These are phyloP conservation scores for Rhyzopertha dominica DNA, from an alignment of 1,140 invertebrate species.

Conservation along the genomic window DNA sequence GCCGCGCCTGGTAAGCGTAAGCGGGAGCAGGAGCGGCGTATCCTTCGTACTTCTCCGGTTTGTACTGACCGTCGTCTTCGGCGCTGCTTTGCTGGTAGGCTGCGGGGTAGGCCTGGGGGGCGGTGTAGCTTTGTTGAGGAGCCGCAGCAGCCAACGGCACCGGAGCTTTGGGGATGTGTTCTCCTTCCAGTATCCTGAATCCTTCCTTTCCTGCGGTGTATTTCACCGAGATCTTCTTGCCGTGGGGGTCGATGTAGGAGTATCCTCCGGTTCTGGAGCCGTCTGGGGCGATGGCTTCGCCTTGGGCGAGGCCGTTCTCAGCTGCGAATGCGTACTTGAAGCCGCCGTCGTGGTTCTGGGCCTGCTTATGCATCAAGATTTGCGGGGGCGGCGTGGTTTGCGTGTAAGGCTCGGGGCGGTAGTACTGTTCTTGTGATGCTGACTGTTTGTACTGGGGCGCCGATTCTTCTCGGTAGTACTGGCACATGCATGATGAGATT, in stretches of 20 bases:
- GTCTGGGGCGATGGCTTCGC: constrained; percentile 58
- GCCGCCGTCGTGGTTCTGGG: constrained; percentile 50
- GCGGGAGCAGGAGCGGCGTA: constrained; percentile 16
- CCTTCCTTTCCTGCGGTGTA: constrained; percentile 63
- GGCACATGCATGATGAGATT: too few relatives aligned
- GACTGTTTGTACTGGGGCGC: too few relatives aligned
- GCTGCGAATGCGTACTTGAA: constrained; percentile 61
- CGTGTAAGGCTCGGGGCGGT: too few relatives aligned
- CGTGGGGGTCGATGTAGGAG: constrained; percentile 49
- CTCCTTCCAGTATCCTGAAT: constrained; percentile 52
- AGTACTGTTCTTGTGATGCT: too few relatives aligned
- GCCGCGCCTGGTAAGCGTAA: constrained; percentile 21
- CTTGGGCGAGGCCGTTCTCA: constrained; percentile 61
- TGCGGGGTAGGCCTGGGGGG: not conserved
- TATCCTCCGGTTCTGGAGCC: constrained; percentile 57
- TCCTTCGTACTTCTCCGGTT: constrained; percentile 26
- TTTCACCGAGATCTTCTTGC: constrained; percentile 54
- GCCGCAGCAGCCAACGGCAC: constrained; percentile 26
- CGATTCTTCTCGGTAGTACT: too few relatives aligned
- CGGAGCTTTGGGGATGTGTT: constrained; percentile 45
- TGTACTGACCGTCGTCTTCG: constrained; percentile 34
- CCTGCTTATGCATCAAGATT: constrained; percentile 42
- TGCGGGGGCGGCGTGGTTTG: constrained; percentile 35
- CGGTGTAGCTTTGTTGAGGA: constrained; percentile 4
- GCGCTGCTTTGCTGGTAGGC: constrained; percentile 8